These are phyloP conservation scores for Eulemur rufifrons DNA, from an alignment of 2,113 vertebrate genomes.

Conservation along the genomic window DNA sequence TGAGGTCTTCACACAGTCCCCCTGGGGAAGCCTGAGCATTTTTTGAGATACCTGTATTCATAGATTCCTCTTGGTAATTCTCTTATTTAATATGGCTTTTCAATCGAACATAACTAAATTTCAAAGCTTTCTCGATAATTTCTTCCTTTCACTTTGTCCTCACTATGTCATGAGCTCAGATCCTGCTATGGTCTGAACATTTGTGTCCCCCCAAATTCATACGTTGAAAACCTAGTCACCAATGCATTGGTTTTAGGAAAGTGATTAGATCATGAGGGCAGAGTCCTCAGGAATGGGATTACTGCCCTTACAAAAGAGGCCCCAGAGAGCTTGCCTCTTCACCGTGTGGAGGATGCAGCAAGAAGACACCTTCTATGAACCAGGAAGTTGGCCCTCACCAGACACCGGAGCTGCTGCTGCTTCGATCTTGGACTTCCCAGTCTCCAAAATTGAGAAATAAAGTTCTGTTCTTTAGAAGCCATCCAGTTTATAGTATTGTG, in stretches of 20 bases:
- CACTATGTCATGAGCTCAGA: neutral
- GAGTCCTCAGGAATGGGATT: too few species aligned
- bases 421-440: neutral
- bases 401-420: neutral
- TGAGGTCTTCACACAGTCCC: neutral
- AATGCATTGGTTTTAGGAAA: neutral
- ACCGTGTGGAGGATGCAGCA: neutral
- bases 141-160: neutral
- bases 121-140: neutral
- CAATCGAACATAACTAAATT: neutral
- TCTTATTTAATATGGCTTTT: conserved; percentile 16
- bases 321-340: neutral
- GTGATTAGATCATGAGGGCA: too few species aligned
- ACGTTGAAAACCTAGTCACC: neutral
- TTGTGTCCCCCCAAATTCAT: neutral
- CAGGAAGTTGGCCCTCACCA: neutral
- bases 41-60: neutral
- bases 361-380: neutral
- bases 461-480: neutral
- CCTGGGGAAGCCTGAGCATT: neutral
- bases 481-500: neutral
- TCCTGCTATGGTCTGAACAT: neutral
- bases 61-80: neutral
- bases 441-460: neutral
- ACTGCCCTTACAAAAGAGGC: neutral